phyloP scores from a whole-genome alignment of 2,888 invertebrate genomes.

The Amitus sp. region DNA sequence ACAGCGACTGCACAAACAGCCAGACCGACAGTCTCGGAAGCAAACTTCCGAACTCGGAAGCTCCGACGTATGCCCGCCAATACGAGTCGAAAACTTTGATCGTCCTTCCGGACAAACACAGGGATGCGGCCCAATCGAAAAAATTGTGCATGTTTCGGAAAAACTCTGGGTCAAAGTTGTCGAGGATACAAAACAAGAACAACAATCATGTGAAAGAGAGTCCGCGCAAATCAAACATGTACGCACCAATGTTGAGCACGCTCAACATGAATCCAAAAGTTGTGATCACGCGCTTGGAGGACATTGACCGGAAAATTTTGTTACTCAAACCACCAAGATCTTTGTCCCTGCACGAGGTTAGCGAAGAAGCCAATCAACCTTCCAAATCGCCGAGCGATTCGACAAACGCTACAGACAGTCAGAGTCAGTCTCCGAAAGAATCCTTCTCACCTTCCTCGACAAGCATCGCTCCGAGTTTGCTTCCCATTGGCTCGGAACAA shows the following conservation, averaged over 20 bases:
- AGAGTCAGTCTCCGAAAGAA: constrained; percentile 56
- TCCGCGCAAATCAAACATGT: constrained; percentile 47
- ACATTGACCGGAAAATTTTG: constrained; percentile 51
- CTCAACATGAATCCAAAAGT: constrained; percentile 66
- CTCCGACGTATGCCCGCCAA: too few relatives aligned
- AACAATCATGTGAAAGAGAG: constrained; percentile 45
- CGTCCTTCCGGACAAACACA: constrained; percentile 63
- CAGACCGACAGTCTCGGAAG: constrained; percentile 66
- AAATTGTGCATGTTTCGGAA: constrained; percentile 68
- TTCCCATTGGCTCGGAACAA: constrained; percentile 53
- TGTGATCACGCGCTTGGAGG: constrained; percentile 61
- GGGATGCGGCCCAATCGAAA: constrained; percentile 69
- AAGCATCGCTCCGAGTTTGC: constrained; percentile 39
- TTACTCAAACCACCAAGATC: constrained; percentile 54
- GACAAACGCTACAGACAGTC: constrained; percentile 50
- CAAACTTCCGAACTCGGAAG: too few relatives aligned
- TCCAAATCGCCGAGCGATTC: constrained; percentile 55
- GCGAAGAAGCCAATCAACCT: constrained; percentile 60
- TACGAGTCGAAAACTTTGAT: constrained; percentile 11
- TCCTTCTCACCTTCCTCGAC: constrained; percentile 51
- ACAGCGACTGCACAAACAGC: constrained; percentile 67
- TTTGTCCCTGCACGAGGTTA: constrained; percentile 58
- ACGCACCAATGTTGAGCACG: constrained; percentile 62
- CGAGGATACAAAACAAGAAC: constrained; percentile 46
- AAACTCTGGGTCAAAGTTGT: too few relatives aligned